Evolutionary conservation across 2,113 vertebrate genomes (phyloP).

Genomic region (Rhadina sibilatrix): DNA sequence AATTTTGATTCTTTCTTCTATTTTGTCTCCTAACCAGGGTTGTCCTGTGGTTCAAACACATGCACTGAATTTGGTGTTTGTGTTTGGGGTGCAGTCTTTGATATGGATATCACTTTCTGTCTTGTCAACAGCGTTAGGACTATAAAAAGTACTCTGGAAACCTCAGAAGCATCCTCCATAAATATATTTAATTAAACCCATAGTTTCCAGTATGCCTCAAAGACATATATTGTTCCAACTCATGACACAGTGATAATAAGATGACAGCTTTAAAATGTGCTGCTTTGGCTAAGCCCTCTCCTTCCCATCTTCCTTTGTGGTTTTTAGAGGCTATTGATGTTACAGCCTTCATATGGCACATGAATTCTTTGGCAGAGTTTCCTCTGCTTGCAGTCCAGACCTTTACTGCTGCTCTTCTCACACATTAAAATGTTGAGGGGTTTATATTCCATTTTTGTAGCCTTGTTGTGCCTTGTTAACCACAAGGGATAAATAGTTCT

Average conservation of each 20-base stretch:
- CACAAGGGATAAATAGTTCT: background rate
- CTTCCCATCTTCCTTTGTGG: conserved; percentile 7
- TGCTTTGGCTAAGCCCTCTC: conserved; percentile 30
- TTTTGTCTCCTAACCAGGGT: background rate
- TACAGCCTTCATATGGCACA: conserved; percentile 46
- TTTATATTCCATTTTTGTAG: background rate
- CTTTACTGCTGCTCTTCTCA: conserved; percentile 16
- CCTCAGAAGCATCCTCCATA: background rate
- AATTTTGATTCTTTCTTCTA: background rate
- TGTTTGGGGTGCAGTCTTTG: background rate
- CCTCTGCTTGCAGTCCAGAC: background rate
- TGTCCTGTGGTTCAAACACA: background rate
- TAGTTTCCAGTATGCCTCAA: conserved; percentile 9
- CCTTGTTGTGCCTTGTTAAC: conserved; percentile 50
- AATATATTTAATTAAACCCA: conserved; percentile 3
- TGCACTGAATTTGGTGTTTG: background rate
- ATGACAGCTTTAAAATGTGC: conserved; percentile 41
- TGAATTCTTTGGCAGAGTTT: conserved; percentile 37
- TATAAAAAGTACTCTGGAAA: background rate
- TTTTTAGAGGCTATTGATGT: conserved; percentile 8
- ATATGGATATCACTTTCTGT: background rate
- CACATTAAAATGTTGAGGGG: background rate
- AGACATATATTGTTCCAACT: background rate
- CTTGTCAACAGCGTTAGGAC: background rate
- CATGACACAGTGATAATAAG: conserved; percentile 46